Percentiles rank a stretch among this genome's conserved stretches.
Evolutionary conservation across 2,797 vertebrate species (phyloP).

Genomic region (Chaunax sp.): DNA sequence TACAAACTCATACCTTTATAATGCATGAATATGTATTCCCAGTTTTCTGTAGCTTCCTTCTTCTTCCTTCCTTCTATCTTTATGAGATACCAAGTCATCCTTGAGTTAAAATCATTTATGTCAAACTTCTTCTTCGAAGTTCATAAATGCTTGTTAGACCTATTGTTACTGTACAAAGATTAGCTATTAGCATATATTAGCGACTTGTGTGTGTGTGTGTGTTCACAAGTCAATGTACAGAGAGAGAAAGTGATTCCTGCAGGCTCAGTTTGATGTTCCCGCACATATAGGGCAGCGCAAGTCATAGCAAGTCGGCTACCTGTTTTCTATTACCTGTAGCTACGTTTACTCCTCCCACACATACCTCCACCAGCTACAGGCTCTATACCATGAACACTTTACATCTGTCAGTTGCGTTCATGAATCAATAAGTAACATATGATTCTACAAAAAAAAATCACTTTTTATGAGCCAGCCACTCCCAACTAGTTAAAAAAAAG

Average conservation of each 20-base stretch:
- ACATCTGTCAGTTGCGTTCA: not conserved
- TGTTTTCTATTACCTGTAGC: slow-evolving; percentile 51
- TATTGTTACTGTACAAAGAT: too few relatives aligned
- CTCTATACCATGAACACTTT: not conserved
- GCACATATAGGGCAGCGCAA: slow-evolving; percentile 57
- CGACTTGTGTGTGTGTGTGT: slow-evolving; percentile 5
- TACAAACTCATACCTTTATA: not conserved
- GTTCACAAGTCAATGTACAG: not conserved
- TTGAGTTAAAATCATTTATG: too few relatives aligned
- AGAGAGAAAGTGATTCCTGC: slow-evolving; percentile 43
- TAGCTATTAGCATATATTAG: too few relatives aligned
- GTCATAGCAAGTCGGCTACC: slow-evolving; percentile 55
- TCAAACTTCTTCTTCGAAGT: too few relatives aligned
- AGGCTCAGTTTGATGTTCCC: slow-evolving; percentile 12
- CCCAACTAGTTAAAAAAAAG: not conserved
- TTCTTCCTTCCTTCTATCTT: too few relatives aligned
- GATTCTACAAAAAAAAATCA: not conserved
- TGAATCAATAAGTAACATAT: not conserved
- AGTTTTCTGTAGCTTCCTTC: too few relatives aligned
- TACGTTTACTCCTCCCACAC: slow-evolving; percentile 30
- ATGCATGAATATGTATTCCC: too few relatives aligned
- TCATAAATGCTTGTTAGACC: too few relatives aligned
- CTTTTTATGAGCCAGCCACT: not conserved
- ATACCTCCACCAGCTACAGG: slow-evolving; percentile 2
- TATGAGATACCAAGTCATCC: too few relatives aligned